Evolutionary conservation across 1,140 invertebrate genomes (phyloP), one percentile per base, ranked within the genome.

Genomic region (Euschistus heros): DNA sequence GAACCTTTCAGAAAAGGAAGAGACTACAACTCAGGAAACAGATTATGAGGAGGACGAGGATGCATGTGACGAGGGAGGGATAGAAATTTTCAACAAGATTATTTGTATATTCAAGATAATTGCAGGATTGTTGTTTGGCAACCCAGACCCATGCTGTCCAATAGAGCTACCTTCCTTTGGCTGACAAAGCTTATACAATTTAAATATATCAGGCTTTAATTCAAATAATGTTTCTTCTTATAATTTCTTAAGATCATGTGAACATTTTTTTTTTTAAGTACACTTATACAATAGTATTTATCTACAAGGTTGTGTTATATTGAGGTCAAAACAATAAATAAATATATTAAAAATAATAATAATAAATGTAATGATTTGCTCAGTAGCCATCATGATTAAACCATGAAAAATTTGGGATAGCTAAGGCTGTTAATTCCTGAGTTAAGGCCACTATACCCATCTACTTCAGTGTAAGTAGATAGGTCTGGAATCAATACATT

Each of bases 141-240:
- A 65, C 17, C 14, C 52, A 22, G 64, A 65, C 17, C 64, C 64
- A 18, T 65, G 64, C 26, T 65, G 64, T 37, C 64, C 64, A 2
- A 24, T 65, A 15, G 64, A 65, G 26, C 26, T 65, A 24, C 64
- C 64, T 8, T 59, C 64, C 0, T 59, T 64, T 33, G 18, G 27
- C 33, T 37, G 33, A 37, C 33, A 37, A 37, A 37, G 13, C 13
- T 6, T 37, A 37, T 37, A 6, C 7, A 30, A 30, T 30, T 46
- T 13, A 42, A n/a, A 2, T 50, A 22, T 3, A 22, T 3, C 2
- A 50, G 47, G 47, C 13, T 18, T 50, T n/a, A n/a, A n/a, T 4
- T n/a, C 47, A 50, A 50, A 13, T 50, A 1, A 14, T n/a, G 4
- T 33, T 15, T 14, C 27, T 30, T 30, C 2, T 60, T 22, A 60